Conservation (phyloP, 2,888 invertebrate genomes). For the Nomada lathburiana region DNA sequence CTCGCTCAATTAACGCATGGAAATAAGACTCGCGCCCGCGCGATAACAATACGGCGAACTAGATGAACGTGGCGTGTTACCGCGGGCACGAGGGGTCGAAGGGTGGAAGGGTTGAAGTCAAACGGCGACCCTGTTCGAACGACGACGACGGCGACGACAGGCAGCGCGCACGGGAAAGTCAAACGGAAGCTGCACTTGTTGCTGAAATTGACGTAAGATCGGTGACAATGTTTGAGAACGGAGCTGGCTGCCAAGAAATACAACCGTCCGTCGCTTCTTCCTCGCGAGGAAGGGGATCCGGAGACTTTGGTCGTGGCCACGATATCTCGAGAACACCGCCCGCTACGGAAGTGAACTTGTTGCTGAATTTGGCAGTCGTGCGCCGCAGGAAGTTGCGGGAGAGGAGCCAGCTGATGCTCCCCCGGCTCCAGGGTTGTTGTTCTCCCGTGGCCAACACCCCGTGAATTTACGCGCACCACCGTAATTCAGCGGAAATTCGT, state of each 20-base stretch:
- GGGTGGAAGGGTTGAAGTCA: not conserved
- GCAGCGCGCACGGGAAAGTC: conserved; percentile 17
- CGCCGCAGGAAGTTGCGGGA: conserved; percentile 28
- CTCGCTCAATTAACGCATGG: not conserved
- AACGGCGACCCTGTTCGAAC: too few relatives aligned
- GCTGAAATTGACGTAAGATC: conserved; percentile 62
- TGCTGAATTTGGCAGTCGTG: conserved; percentile 65
- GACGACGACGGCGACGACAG: not conserved
- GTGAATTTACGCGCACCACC: conserved; percentile 24
- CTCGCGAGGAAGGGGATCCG: not conserved
- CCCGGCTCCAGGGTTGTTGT: conserved; percentile 9
- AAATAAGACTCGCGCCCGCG: not conserved
- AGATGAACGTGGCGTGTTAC: not conserved
- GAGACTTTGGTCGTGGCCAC: conserved; percentile 4
- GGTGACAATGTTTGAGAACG: conserved; percentile 57
- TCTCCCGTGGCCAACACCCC: not conserved
- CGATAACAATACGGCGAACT: not conserved
- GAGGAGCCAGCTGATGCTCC: conserved; percentile 4
- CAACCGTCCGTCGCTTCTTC: conserved; percentile 28
- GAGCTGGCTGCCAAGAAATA: conserved; percentile 61
- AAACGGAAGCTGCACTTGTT: conserved; percentile 59
- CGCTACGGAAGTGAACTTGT: conserved; percentile 60
- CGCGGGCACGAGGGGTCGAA: not conserved
- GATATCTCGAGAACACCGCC: conserved; percentile 12
- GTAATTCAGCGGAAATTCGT: conserved; percentile 28